These are phyloP conservation scores for Tangara arthus DNA, from an alignment of 2,797 vertebrate species.

Conservation along the genomic window DNA sequence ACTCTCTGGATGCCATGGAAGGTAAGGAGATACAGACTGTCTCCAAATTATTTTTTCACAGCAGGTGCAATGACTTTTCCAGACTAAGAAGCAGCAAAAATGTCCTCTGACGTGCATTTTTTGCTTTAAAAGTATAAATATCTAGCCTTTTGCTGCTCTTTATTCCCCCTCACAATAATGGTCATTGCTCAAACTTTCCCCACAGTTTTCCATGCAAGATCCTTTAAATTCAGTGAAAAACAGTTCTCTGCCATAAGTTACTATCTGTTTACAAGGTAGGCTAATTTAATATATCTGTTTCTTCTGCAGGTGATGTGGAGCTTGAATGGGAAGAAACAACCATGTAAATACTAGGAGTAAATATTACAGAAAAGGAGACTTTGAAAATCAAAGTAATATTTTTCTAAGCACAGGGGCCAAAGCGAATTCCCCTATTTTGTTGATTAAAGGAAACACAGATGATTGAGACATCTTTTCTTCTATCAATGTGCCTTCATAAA, in stretches of 20 bases:
- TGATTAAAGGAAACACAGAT: constrained; percentile 19
- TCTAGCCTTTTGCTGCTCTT: not conserved
- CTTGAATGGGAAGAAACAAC: constrained; percentile 99
- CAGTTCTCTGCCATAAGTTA: not conserved
- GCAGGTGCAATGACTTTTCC: not conserved
- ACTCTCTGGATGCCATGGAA: constrained; percentile 98
- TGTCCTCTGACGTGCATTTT: not conserved
- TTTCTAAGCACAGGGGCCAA: constrained; percentile 77
- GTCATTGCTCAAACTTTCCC: not conserved
- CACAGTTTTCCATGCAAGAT: not conserved
- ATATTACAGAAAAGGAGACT: not conserved
- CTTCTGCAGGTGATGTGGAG: constrained; percentile 90
- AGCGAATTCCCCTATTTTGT: constrained; percentile 62
- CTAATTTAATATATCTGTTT: constrained; percentile 32
- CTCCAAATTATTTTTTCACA: not conserved
- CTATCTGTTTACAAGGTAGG: not conserved
- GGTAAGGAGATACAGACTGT: constrained; percentile 76
- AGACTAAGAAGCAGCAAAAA: not conserved
- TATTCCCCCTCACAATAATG: not conserved
- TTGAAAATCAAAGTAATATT: constrained; percentile 49
- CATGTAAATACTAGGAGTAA: constrained; percentile 81
- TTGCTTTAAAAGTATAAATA: not conserved
- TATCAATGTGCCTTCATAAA: constrained; percentile 69
- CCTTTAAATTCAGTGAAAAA: not conserved
- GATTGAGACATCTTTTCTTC: constrained; percentile 17